phyloP scores from a whole-genome alignment of 2,797 vertebrate genomes.

The Micrastur ruficollis region DNA sequence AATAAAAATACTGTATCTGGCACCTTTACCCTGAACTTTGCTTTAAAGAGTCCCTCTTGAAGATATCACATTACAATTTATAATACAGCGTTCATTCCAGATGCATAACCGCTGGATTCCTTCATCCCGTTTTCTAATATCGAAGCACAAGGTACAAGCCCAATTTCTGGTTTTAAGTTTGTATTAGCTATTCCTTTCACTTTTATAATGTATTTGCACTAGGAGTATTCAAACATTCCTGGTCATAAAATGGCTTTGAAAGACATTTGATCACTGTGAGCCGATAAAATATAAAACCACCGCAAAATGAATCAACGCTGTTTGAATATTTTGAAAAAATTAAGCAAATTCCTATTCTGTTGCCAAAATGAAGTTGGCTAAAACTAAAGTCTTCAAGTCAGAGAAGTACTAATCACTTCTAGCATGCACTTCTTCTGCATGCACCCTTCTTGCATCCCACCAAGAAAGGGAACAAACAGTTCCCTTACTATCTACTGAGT shows the following conservation, averaged over 20 bases:
- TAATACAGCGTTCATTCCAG: background rate
- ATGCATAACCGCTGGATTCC: background rate
- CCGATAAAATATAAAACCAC: background rate
- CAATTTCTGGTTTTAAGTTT: background rate
- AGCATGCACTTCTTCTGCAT: background rate
- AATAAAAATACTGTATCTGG: background rate
- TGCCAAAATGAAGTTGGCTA: background rate
- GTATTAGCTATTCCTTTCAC: background rate
- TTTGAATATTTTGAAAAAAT: background rate
- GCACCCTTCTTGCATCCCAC: background rate
- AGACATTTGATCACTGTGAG: background rate
- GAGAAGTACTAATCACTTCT: background rate
- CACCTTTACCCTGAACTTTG: conserved; percentile 25
- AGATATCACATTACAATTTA: background rate
- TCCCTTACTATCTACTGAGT: background rate
- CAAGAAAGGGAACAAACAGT: background rate
- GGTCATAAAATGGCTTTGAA: background rate
- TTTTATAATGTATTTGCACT: background rate
- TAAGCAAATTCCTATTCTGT: background rate
- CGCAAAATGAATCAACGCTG: background rate
- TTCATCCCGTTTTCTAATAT: background rate
- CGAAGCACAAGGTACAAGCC: background rate
- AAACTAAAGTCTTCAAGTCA: background rate
- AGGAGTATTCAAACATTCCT: background rate
- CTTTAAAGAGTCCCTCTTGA: conserved; percentile 1